A percentile compares a stretch with the other conserved stretches of the same genome.
Evolutionary conservation across 64 coral and sea anemone genomes (phyloP).

Genomic region (Dendronephthya gigantea): DNA sequence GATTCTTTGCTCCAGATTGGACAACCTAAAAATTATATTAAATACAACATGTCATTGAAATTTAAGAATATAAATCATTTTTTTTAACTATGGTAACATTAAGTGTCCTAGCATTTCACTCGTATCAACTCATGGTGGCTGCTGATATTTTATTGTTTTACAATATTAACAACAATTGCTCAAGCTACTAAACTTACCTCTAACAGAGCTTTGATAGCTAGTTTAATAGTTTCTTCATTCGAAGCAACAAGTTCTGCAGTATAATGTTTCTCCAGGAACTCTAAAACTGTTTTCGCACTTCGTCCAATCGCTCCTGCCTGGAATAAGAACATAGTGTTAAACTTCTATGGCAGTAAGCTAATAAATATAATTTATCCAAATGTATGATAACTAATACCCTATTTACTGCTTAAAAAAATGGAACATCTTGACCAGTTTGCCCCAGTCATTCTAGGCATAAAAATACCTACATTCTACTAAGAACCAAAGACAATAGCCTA

Average conservation of each 20-base stretch:
- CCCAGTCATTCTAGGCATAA: too few relatives aligned
- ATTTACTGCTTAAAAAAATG: too few relatives aligned
- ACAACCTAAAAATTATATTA: slow-evolving; percentile 87
- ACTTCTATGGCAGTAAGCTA: too few relatives aligned
- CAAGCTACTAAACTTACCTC: slow-evolving; percentile 37
- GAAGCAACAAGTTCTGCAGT: slow-evolving; percentile 75
- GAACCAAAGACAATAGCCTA: neutral
- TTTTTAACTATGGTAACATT: too few relatives aligned
- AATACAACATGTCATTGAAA: too few relatives aligned
- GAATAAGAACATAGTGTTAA: slow-evolving; percentile 8
- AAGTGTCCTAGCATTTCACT: too few relatives aligned
- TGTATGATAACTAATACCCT: too few relatives aligned
- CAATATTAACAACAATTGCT: neutral
- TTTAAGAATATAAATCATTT: too few relatives aligned
- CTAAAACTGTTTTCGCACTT: slow-evolving; percentile 93
- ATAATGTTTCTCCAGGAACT: slow-evolving; percentile 96
- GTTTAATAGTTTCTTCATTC: slow-evolving; percentile 88
- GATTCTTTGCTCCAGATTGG: slow-evolving; percentile 89
- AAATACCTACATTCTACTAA: neutral
- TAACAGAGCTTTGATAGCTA: slow-evolving; percentile 86
- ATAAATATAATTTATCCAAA: too few relatives aligned
- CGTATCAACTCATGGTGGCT: too few relatives aligned
- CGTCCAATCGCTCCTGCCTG: slow-evolving; percentile 96
- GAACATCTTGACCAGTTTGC: too few relatives aligned
- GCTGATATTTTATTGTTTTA: neutral